Percentiles rank a stretch among this genome's conserved stretches.
These are phyloP conservation scores for Nibea albiflora DNA, from an alignment of 2,113 vertebrate genomes.

Conservation along the genomic window DNA sequence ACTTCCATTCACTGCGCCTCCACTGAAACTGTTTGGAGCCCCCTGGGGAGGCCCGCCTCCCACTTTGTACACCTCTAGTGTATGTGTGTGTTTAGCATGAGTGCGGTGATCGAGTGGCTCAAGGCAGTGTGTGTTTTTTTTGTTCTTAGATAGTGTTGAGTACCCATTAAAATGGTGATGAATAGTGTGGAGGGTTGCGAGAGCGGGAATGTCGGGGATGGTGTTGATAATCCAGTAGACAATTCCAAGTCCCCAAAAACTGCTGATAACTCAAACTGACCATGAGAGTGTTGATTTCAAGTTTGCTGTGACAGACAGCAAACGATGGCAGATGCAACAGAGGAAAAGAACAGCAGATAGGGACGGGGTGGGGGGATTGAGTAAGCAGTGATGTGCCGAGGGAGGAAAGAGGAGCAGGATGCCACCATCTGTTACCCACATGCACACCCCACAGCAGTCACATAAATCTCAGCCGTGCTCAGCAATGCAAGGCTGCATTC, in stretches of 20 bases:
- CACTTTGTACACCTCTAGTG: neutral
- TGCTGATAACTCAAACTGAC: neutral
- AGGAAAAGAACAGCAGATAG: constrained; percentile 32
- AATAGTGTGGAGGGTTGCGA: neutral
- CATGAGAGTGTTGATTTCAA: constrained; percentile 9
- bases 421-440: constrained; percentile 87
- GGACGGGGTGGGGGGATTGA: constrained; percentile 43
- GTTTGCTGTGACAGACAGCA: constrained; percentile 14
- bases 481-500: constrained; percentile 83
- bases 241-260: constrained; percentile 4
- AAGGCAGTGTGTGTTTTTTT: constrained; percentile 32
- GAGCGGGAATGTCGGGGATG: neutral
- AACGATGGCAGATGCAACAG: constrained; percentile 13
- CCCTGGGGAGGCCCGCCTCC: too few relatives aligned
- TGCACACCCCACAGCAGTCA: constrained; percentile 83
- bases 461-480: constrained; percentile 85
- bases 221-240: constrained; percentile 39
- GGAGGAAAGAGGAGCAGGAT: constrained; percentile 72
- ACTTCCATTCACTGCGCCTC: too few relatives aligned
- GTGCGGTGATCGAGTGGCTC: neutral
- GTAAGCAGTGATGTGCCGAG: constrained; percentile 69
- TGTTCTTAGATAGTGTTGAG: neutral
- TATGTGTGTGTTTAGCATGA: constrained; percentile 23
- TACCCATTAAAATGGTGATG: constrained; percentile 9
- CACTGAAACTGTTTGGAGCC: too few relatives aligned